These are phyloP conservation scores for Procavia capensis DNA, from an alignment of 2,113 vertebrate genomes.

Conservation along the genomic window DNA sequence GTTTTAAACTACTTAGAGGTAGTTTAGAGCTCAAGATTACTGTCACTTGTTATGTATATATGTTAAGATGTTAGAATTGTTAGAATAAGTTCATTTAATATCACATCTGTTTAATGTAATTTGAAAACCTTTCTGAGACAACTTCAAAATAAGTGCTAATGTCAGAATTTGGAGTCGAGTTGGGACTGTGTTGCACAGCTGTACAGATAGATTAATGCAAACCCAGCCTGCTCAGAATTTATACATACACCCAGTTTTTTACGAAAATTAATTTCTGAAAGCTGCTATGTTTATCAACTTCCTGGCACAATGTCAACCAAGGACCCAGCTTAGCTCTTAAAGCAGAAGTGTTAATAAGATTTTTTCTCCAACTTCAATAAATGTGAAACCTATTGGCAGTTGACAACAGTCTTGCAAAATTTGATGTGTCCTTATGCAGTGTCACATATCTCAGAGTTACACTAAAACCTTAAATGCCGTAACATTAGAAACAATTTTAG, in stretches of 20 bases:
- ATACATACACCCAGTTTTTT: conserved; percentile 61
- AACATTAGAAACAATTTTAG: neutral
- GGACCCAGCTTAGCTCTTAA: conserved; percentile 63
- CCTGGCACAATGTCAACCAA: conserved; percentile 74
- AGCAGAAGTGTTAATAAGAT: conserved; percentile 81
- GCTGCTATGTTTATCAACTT: conserved; percentile 81
- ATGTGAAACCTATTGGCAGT: conserved; percentile 77
- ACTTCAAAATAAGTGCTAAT: conserved; percentile 61
- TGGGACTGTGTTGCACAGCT: conserved; percentile 57
- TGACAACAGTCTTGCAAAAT: conserved; percentile 71
- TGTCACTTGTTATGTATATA: neutral
- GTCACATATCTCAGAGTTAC: conserved; percentile 44
- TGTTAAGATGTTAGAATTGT: neutral
- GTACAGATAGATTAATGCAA: conserved; percentile 49
- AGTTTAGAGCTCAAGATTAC: neutral
- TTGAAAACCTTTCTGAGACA: conserved; percentile 66
- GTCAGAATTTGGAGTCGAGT: conserved; percentile 54
- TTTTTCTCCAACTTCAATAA: conserved; percentile 73
- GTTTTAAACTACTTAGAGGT: neutral
- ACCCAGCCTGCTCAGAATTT: conserved; percentile 70
- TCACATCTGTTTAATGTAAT: conserved; percentile 53
- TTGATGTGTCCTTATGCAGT: neutral
- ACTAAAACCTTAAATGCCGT: conserved; percentile 12
- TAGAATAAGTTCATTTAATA: conserved; percentile 33
- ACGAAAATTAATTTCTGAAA: conserved; percentile 79